Base-by-base conservation (phyloP, 2,797 vertebrate species). In the Hippocampus kuda region DNA sequence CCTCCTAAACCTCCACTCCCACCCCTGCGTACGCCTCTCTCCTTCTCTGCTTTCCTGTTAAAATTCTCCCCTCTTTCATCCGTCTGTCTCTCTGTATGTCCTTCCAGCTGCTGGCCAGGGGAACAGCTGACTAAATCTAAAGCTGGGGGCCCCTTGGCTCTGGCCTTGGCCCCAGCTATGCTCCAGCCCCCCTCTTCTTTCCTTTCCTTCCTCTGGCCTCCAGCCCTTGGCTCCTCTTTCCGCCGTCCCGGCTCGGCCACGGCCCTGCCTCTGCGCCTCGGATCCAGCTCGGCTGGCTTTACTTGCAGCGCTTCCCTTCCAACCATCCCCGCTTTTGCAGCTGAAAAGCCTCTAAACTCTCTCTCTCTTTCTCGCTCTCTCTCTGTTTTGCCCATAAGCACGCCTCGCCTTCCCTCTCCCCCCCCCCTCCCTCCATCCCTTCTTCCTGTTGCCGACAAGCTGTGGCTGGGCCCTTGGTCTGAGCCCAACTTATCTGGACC, bases 71-170 rank as follows among this genome's bases (percentile, higher is more conserved):
- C 70, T 48, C 66, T 75, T 78, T 76, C 76, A 72, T 70, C 70
- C 53, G 62, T 74, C 66, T 66, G 62, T 74, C 66, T 66, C 38
- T 51, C 22, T 66, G 53, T 68, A 15, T 62, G 63, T 80, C 72
- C 81, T 81, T 87, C 87, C 86, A 86, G 85, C 85, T 88, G 87
- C 80, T 83, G 84, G 87, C 85, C 86, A 88, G 82, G 72, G 81
- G 85, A 89, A 88, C 88, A 89, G 88, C 88, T 89, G 88, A 89
- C 88, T 88, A 88, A 86, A 88, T 88, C 82, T 84, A 83, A 87
- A 87, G 84, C 84, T 80, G 77, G 77, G 88, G 85, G 80, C 85
- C 84, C 42, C 41, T 61, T 61, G 84, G 81, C 84, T 85, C 73
- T 81, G 82, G 79, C 81, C 70, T 68, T 22, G 70, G 77, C 81